Evolutionary conservation across 1,140 invertebrate genomes (phyloP).

Genomic region (Halictus rubicundus): DNA sequence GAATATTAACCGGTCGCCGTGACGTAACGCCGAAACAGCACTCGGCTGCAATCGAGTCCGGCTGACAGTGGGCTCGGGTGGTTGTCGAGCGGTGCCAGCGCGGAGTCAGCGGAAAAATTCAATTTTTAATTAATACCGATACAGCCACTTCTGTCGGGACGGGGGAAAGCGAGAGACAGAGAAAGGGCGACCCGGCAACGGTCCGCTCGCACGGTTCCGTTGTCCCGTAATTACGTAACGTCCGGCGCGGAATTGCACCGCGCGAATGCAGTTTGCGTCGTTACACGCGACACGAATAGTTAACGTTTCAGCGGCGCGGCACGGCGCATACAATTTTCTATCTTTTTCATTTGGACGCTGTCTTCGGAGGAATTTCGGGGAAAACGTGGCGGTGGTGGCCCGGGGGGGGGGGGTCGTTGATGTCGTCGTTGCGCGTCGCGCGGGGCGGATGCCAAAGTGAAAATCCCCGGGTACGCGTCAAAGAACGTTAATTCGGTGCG

Average conservation of each 20-base stretch:
- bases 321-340: not conserved
- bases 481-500: slow-evolving; percentile 22
- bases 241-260: slow-evolving; percentile 25
- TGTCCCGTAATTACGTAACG: slow-evolving; percentile 46
- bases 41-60: slow-evolving; percentile 23
- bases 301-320: not conserved
- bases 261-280: slow-evolving; percentile 19
- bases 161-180: too few species aligned
- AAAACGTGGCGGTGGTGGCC: too few species aligned
- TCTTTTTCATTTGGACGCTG: too few species aligned
- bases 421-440: not conserved
- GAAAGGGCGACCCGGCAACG: not conserved
- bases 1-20: slow-evolving; percentile 37
- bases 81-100: slow-evolving; percentile 2
- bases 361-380: not conserved
- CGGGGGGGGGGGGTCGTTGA: not conserved
- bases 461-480: not conserved
- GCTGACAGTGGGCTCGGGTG: slow-evolving; percentile 13
- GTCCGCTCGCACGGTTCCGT: slow-evolving; percentile 16
- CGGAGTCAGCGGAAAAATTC: slow-evolving; percentile 45
- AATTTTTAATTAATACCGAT: slow-evolving; percentile 53
- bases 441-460: not conserved
- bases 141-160: slow-evolving; percentile 22
- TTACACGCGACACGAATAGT: slow-evolving; percentile 19
- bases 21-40: slow-evolving; percentile 34